Evolutionary conservation across 2,888 invertebrate species (phyloP).

Genomic region (Phanerotoma sp.): DNA sequence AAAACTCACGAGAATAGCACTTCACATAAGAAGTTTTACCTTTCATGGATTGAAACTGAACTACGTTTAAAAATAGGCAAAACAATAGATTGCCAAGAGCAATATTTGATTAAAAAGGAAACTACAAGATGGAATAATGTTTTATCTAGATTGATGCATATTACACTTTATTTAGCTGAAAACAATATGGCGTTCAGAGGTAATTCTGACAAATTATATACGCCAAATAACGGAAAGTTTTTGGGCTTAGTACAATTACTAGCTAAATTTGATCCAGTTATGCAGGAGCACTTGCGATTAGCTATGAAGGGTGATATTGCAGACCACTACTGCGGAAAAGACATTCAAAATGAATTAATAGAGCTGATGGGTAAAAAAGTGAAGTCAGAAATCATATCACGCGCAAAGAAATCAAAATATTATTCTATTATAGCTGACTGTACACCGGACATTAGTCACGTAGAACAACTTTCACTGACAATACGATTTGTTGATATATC

Average conservation of each 20-base stretch:
- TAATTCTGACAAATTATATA: conserved; percentile 38
- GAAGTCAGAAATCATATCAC: conserved; percentile 32
- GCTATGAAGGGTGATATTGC: conserved; percentile 40
- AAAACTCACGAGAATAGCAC: too few species aligned
- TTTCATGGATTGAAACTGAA: too few species aligned
- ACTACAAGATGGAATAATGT: not conserved
- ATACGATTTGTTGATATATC: conserved; percentile 36
- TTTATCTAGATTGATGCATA: conserved; percentile 33
- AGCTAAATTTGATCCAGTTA: conserved; percentile 42
- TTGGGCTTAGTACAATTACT: conserved; percentile 41
- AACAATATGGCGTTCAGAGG: conserved; percentile 41
- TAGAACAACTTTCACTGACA: conserved; percentile 40
- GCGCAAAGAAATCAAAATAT: conserved; percentile 29
- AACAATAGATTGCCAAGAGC: too few species aligned
- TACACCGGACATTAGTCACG: conserved; percentile 30
- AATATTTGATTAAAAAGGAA: too few species aligned
- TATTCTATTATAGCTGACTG: conserved; percentile 39
- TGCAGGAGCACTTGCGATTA: conserved; percentile 38
- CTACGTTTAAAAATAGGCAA: too few species aligned
- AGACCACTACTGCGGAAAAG: conserved; percentile 40
- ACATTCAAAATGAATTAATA: conserved; percentile 44
- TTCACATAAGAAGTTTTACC: too few species aligned
- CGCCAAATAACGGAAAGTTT: conserved; percentile 43
- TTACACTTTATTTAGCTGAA: conserved; percentile 35
- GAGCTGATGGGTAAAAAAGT: conserved; percentile 38